Conservation (phyloP, 2,797 vertebrate species). For the Chiloscyllium punctatum region DNA sequence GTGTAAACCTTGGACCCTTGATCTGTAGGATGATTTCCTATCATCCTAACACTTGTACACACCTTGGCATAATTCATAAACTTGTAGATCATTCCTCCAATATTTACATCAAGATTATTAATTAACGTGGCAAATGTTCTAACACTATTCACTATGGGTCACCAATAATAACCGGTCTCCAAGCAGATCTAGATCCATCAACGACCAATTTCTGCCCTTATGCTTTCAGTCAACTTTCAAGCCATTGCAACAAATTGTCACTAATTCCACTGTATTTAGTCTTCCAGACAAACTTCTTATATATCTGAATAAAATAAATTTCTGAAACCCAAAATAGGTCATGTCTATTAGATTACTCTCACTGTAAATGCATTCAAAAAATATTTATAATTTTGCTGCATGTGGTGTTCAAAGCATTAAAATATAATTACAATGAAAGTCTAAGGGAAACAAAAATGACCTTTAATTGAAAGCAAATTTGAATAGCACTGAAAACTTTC, state of each 20-base stretch:
- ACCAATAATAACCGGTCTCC: background rate
- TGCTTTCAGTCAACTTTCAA: background rate
- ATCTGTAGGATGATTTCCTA: background rate
- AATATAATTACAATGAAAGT: background rate
- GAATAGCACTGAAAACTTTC: background rate
- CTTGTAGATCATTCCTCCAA: background rate
- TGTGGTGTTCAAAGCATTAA: background rate
- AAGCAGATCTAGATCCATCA: background rate
- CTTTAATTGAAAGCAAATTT: constrained; percentile 9
- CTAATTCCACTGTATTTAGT: background rate
- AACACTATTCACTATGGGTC: background rate
- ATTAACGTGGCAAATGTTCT: background rate
- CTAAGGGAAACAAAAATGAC: background rate
- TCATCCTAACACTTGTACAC: background rate
- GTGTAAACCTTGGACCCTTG: background rate
- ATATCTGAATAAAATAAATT: background rate
- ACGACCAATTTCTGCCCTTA: background rate
- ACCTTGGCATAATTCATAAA: background rate
- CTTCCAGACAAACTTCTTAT: background rate
- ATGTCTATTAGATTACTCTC: background rate
- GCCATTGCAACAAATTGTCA: background rate
- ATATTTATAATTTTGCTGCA: background rate
- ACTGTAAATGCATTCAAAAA: background rate
- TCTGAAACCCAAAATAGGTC: background rate
- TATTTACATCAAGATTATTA: background rate